These are phyloP conservation scores for Huso huso DNA, from an alignment of 2,797 vertebrate species.

Conservation along the genomic window DNA sequence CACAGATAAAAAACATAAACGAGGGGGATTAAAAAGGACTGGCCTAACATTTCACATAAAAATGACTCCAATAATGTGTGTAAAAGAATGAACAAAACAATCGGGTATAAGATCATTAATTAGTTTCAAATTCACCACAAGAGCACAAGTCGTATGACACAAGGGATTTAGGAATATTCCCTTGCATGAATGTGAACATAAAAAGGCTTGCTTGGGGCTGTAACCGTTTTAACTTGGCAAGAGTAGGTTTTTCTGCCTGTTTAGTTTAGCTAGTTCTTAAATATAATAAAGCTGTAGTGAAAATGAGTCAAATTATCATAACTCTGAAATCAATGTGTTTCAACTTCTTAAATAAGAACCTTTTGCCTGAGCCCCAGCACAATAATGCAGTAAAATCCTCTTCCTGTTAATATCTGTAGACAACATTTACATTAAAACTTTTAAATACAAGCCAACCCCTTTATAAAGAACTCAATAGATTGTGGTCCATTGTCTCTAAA, in stretches of 20 bases:
- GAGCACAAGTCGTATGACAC: slow-evolving; percentile 2
- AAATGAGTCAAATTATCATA: neutral
- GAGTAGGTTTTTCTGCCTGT: neutral
- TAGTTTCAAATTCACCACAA: slow-evolving; percentile 4
- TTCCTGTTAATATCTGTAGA: no score
- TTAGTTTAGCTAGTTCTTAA: neutral
- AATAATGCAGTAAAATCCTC: no score
- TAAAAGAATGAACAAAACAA: slow-evolving; percentile 17
- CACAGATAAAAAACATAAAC: slow-evolving; percentile 23
- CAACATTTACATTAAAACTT: no score
- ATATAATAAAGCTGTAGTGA: neutral
- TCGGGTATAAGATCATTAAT: slow-evolving; percentile 10
- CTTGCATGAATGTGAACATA: slow-evolving; percentile 12
- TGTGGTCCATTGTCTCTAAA: no score
- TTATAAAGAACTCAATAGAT: no score
- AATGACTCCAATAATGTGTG: slow-evolving; percentile 9
- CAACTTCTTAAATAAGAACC: no score
- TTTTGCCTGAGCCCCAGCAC: no score
- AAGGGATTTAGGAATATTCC: slow-evolving; percentile 4
- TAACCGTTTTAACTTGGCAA: slow-evolving; percentile 3
- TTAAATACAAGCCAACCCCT: no score
- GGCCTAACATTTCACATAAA: neutral
- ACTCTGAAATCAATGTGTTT: no score
- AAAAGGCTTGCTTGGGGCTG: neutral
- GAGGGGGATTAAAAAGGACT: neutral